A percentile compares a stretch with the other conserved stretches of the same genome.
Conservation (phyloP, 2,888 invertebrate species). For the Drosophila kambysellisi region DNA sequence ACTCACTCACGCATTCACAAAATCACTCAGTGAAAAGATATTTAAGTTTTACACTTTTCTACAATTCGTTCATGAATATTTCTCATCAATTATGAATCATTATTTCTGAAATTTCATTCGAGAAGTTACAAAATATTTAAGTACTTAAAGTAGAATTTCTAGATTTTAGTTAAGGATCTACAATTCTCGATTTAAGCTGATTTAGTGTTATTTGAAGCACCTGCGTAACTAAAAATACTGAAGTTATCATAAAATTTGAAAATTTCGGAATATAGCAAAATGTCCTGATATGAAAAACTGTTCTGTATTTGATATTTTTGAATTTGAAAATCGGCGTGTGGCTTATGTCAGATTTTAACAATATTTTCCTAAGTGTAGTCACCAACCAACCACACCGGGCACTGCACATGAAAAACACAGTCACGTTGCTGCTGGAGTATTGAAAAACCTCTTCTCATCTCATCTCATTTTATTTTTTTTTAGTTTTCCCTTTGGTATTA, state of each 20-base stretch:
- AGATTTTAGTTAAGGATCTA: neutral
- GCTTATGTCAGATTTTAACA: neutral
- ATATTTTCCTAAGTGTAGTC: neutral
- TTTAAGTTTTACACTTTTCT: neutral
- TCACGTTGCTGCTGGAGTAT: conserved; percentile 53
- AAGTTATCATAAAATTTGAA: neutral
- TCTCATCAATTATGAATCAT: neutral
- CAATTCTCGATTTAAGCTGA: neutral
- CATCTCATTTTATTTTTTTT: neutral
- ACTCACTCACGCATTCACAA: conserved; percentile 15
- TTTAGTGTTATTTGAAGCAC: neutral
- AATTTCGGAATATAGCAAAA: too few relatives aligned
- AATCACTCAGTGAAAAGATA: neutral
- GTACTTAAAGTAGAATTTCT: neutral
- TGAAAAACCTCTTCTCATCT: conserved; percentile 46
- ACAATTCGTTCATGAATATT: neutral
- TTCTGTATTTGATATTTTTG: neutral
- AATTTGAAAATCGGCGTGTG: neutral
- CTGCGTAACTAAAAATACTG: neutral
- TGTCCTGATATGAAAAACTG: neutral
- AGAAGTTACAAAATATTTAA: neutral
- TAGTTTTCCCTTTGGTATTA: conserved; percentile 16
- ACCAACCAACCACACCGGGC: too few relatives aligned
- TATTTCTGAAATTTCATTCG: neutral
- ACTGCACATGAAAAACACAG: conserved; percentile 43